These are phyloP conservation scores for Dicrostonyx torquatus DNA, from an alignment of 2,797 vertebrate genomes.

Conservation along the genomic window DNA sequence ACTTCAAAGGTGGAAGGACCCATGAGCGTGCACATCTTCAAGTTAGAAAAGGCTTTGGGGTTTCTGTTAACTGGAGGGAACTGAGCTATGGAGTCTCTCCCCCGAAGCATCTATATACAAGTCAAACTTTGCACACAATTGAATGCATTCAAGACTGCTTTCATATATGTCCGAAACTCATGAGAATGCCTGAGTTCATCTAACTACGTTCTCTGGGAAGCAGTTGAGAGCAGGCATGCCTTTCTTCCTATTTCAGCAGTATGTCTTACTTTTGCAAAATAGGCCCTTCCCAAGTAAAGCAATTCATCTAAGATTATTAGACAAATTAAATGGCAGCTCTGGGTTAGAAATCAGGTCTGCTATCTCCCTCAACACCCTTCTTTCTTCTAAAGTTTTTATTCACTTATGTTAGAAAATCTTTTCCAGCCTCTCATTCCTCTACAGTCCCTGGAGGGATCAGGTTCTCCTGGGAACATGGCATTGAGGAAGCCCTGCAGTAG, in stretches of 20 bases:
- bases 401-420: conserved; percentile 21
- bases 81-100: not conserved
- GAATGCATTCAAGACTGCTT: not conserved
- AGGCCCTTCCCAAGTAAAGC: not conserved
- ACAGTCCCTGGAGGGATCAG: not conserved
- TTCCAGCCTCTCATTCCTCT: not conserved
- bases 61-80: conserved; percentile 41
- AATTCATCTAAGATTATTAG: conserved; percentile 1
- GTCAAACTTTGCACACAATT: not conserved
- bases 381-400: not conserved
- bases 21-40: conserved; percentile 45
- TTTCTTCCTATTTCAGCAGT: conserved; percentile 5
- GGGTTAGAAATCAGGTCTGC: conserved; percentile 64
- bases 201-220: conserved; percentile 11
- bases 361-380: not conserved
- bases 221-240: not conserved
- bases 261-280: conserved; percentile 54
- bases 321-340: conserved; percentile 61
- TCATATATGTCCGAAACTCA: not conserved
- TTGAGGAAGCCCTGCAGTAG: not conserved
- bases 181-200: not conserved
- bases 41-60: conserved; percentile 18
- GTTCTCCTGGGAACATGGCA: not conserved
- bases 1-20: conserved; percentile 45
- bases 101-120: not conserved